Conservation (phyloP, 1,140 invertebrate species). For the Potamilus streckersoni region DNA sequence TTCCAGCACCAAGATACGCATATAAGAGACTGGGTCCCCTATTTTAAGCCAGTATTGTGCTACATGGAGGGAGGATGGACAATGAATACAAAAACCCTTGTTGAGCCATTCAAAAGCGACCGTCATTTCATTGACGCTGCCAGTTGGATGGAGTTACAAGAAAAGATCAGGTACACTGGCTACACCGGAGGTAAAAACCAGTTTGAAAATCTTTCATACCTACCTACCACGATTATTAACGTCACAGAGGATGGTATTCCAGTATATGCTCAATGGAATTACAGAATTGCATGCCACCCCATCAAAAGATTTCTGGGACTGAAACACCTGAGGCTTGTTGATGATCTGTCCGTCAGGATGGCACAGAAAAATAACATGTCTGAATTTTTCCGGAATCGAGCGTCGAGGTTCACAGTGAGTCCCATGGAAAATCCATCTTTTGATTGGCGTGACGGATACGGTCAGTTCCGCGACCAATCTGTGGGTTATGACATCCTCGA, state of each 20-base stretch:
- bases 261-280: not conserved
- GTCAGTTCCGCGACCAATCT: conserved; percentile 3
- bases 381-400: conserved; percentile 15
- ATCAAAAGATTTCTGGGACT: conserved; percentile 31
- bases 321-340: conserved; percentile 17
- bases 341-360: conserved; percentile 24
- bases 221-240: not conserved
- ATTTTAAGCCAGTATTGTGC: conserved; percentile 48
- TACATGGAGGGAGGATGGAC: conserved; percentile 52
- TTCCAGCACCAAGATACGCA: conserved; percentile 30
- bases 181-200: conserved; percentile 18
- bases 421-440: not conserved
- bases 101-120: conserved; percentile 44
- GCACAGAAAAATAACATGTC: conserved; percentile 18
- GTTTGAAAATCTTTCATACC: not conserved
- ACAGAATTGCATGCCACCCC: conserved; percentile 38
- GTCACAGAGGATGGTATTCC: not conserved
- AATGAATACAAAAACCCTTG: conserved; percentile 5
- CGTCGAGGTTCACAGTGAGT: conserved; percentile 18
- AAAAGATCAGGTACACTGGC: conserved; percentile 34
- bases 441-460: conserved; percentile 18
- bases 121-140: conserved; percentile 38
- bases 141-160: conserved; percentile 36
- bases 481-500: conserved; percentile 26
- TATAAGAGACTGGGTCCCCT: conserved; percentile 36